Base-by-base conservation (phyloP, 2,113 vertebrate genomes). In the Hymenochirus boettgeri region DNA sequence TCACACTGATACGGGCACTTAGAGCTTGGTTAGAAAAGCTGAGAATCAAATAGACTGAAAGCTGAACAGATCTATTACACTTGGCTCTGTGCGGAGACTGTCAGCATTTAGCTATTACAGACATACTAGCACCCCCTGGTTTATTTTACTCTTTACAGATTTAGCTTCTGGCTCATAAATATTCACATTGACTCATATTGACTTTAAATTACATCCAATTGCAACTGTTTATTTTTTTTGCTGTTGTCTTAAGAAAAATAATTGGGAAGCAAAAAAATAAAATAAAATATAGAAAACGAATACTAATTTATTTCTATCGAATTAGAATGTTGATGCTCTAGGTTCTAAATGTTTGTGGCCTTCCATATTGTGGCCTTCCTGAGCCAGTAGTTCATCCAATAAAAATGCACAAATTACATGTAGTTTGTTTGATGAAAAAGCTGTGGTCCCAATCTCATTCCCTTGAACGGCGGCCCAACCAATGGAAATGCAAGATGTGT, bases 1-100 rank as follows among this genome's bases (percentile, higher is more conserved):
- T 48, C 46, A 21, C 46, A 48, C 22, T 48, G 46, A 48, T 48
- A 48, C 21, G 8, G 21, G 46, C 46, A 48, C 19, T 48, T 48
- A 23, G 46, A 23, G 46, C 46, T 48, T 6, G 18, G 18, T 21
- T 48, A 48, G 18, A 23, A 48, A 48, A 48, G 18, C 46, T 48
- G 46, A 22, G 18, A 23, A 21, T 42, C 39, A 42, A 42, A 42
- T 42, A 42, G 39, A 42, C 39, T 42, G 39, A 42, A 42, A 42
- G 39, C 39, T 42, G 39, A 42, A 42, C 39, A 42, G 39, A 42
- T 42, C 21, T 48, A 22, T 21, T 48, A 23, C 46, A 48, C 46
- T 8, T 21, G 19, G 18, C 46, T 48, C 12, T 48, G 18, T 48
- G 46, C 46, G 22, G 18, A 1, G 18, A 22, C 19, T 48, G 19